Conservation (phyloP, 2,797 vertebrate genomes). For the Muscicapa striata region DNA sequence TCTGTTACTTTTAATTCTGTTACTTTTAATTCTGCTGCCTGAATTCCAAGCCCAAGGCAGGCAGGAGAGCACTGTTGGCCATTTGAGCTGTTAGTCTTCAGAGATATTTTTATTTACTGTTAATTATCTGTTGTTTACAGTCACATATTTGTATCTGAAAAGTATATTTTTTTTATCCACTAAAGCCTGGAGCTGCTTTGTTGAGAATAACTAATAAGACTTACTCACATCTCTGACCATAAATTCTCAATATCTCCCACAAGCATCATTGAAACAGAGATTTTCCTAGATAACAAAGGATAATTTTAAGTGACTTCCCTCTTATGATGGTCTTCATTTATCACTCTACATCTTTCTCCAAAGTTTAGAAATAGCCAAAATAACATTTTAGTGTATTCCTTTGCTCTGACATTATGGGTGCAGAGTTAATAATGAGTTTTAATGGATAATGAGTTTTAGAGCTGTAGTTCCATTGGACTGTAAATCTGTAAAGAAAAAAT, state of each 20-base stretch:
- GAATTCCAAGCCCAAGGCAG: background rate
- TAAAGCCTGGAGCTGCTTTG: background rate
- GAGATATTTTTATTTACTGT: background rate
- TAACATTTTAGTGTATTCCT: background rate
- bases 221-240: background rate
- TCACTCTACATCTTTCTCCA: background rate
- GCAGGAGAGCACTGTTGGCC: background rate
- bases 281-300: background rate
- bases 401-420: background rate
- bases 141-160: background rate
- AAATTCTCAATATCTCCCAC: background rate
- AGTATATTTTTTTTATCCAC: background rate
- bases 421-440: background rate
- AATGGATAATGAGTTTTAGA: background rate
- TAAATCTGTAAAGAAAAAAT: background rate
- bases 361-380: background rate
- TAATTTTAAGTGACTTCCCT: background rate
- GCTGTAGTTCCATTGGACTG: background rate
- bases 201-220: background rate
- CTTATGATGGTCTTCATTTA: background rate
- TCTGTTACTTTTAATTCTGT: background rate
- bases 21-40: background rate
- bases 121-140: background rate
- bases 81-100: background rate
- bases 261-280: background rate